Conservation (phyloP, 2,113 vertebrate genomes). For the Sylvilagus bachmani region DNA sequence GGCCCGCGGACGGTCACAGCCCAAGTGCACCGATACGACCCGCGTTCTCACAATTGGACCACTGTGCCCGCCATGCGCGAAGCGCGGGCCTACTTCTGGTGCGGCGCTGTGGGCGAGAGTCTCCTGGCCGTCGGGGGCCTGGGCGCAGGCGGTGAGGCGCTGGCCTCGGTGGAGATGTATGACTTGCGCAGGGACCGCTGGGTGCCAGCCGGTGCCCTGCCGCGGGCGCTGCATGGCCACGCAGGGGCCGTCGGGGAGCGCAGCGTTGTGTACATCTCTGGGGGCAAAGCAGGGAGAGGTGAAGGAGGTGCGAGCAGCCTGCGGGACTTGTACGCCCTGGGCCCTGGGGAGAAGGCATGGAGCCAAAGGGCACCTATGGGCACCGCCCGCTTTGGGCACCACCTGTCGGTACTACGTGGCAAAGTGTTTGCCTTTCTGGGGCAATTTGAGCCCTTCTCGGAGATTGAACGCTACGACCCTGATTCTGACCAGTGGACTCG, state of each 20-base stretch:
- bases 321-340: conserved; percentile 90
- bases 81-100: conserved; percentile 93
- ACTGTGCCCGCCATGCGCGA: conserved; percentile 91
- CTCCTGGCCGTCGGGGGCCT: conserved; percentile 94
- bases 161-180: conserved; percentile 94
- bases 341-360: conserved; percentile 87
- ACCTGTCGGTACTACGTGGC: conserved; percentile 92
- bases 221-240: conserved; percentile 91
- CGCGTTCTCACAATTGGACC: conserved; percentile 93
- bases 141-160: conserved; percentile 74
- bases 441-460: conserved; percentile 95
- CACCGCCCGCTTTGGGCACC: conserved; percentile 95
- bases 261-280: conserved; percentile 92
- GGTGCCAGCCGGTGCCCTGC: conserved; percentile 88
- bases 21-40: conserved; percentile 94
- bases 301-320: conserved; percentile 86
- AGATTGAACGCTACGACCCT: conserved; percentile 94
- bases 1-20: conserved; percentile 83
- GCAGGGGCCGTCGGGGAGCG: conserved; percentile 90
- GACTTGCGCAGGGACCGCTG: conserved; percentile 91
- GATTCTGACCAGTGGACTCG: conserved; percentile 93
- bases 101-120: conserved; percentile 89
- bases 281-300: conserved; percentile 87
- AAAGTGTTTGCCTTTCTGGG: conserved; percentile 96
- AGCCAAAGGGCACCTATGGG: conserved; percentile 92